These are phyloP conservation scores for Labeo catla DNA, from an alignment of 2,113 vertebrate species.

Conservation along the genomic window DNA sequence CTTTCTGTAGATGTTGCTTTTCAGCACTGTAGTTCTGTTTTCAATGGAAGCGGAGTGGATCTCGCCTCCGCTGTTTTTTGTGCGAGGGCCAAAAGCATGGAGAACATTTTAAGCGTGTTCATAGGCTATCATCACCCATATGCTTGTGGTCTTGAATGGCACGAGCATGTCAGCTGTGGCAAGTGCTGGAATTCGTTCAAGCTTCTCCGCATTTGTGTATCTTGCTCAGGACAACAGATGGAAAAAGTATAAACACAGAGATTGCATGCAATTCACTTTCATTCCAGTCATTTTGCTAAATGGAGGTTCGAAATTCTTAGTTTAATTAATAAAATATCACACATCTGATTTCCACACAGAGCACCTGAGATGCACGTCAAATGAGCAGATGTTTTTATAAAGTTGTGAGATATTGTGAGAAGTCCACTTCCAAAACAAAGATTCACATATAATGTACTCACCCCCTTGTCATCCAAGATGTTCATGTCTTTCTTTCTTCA, in stretches of 20 bases:
- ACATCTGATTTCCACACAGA: constrained; percentile 20
- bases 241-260: not conserved
- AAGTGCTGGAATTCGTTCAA: constrained; percentile 42
- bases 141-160: constrained; percentile 37
- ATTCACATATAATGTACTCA: no score
- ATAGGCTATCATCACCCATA: constrained; percentile 41
- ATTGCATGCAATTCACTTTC: not conserved
- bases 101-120: constrained; percentile 46
- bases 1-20: constrained; percentile 8
- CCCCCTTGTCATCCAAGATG: no score
- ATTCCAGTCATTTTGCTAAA: constrained; percentile 1
- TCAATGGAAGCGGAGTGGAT: constrained; percentile 31
- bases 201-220: constrained; percentile 26
- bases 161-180: constrained; percentile 21
- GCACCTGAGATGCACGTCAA: not conserved
- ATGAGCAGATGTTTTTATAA: not conserved
- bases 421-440: no score
- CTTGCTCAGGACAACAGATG: constrained; percentile 17
- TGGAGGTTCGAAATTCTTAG: not conserved
- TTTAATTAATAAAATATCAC: not conserved
- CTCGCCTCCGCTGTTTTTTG: constrained; percentile 23
- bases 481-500: no score
- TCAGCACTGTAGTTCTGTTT: constrained; percentile 20
- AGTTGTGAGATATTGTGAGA: not conserved
- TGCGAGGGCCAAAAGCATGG: constrained; percentile 25